Conservation (phyloP, 2,113 vertebrate species). For the Notarius quadriscutis region DNA sequence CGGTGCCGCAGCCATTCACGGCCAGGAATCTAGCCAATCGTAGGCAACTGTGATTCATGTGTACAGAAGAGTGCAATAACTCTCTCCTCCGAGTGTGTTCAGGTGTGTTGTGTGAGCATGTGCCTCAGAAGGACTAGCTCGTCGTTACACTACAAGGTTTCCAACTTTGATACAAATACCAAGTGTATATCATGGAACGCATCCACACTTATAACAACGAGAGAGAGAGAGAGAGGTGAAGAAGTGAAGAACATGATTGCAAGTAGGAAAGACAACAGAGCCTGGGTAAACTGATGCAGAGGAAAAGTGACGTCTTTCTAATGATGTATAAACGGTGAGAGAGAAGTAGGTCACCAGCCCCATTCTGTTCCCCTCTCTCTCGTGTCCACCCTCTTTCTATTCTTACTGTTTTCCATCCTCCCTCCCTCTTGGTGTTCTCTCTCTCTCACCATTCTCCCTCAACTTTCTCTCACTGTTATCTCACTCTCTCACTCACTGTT, state of each 20-base stretch:
- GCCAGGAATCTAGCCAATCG: not conserved
- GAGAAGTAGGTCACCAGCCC: constrained; percentile 19
- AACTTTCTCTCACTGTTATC: not conserved
- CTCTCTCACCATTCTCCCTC: not conserved
- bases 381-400: not conserved
- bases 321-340: constrained; percentile 15
- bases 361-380: not conserved
- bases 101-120: not conserved
- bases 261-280: not conserved
- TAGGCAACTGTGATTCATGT: not conserved
- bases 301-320: not conserved
- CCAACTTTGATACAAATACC: not conserved
- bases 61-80: not conserved
- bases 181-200: not conserved
- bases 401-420: not conserved
- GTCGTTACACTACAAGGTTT: not conserved
- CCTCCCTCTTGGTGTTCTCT: not conserved
- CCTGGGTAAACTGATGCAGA: not conserved
- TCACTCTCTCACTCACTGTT: not conserved
- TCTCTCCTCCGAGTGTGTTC: not conserved
- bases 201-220: not conserved
- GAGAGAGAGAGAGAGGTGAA: not conserved
- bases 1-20: not conserved
- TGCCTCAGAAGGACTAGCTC: not conserved
- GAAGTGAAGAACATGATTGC: not conserved